Percentiles rank a stretch among this genome's conserved stretches.
Conservation (phyloP, 2,113 vertebrate genomes). For the Pantherophis guttatus region DNA sequence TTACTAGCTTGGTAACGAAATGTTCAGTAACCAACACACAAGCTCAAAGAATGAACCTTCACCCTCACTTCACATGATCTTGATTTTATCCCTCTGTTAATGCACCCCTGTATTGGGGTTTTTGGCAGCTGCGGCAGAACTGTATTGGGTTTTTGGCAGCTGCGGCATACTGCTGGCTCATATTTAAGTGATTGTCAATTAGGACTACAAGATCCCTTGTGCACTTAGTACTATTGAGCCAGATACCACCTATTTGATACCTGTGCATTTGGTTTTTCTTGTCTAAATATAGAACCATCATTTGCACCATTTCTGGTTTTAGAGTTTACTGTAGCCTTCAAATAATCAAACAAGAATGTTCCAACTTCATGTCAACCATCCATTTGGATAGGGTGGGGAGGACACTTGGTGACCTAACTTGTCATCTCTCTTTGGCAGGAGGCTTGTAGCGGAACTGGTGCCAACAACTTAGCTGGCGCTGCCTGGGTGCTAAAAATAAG, state of each 20-base stretch:
- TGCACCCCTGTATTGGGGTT: neutral
- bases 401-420: neutral
- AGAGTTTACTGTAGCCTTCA: neutral
- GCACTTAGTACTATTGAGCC: neutral
- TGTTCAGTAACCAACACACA: too few relatives aligned
- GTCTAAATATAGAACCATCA: neutral
- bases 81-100: neutral
- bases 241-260: neutral
- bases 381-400: neutral
- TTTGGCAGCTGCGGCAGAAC: neutral
- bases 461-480: neutral
- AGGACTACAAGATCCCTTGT: neutral
- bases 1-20: too few relatives aligned
- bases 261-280: neutral
- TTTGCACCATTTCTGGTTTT: neutral
- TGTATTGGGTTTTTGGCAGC: neutral
- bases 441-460: neutral
- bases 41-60: too few relatives aligned
- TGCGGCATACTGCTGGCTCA: neutral
- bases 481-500: constrained; percentile 6
- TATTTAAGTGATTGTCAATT: neutral
- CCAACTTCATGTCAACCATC: neutral
- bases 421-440: neutral
- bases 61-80: neutral
- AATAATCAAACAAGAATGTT: neutral